A percentile compares a stretch with the other conserved stretches of the same genome.
These are phyloP conservation scores for Pseudomyrmex sp. DNA, from an alignment of 1,140 invertebrate species.

Conservation along the genomic window DNA sequence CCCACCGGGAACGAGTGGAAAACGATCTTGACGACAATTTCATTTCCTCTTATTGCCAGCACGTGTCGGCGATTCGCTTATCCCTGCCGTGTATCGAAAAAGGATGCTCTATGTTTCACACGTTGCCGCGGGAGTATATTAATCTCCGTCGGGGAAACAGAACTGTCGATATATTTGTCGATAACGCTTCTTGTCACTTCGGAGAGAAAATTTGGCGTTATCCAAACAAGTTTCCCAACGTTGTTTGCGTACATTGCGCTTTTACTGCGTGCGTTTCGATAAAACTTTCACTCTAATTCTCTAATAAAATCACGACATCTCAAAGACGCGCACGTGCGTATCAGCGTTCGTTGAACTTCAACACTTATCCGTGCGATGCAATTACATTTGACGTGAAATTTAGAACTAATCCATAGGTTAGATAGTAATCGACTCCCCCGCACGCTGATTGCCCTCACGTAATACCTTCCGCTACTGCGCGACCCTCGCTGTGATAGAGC, in stretches of 20 bases:
- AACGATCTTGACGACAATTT: slow-evolving; percentile 74
- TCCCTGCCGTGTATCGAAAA: slow-evolving; percentile 19
- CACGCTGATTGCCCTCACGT: slow-evolving; percentile 46
- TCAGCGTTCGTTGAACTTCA: not conserved
- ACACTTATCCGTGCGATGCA: slow-evolving; percentile 13
- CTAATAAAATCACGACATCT: not conserved
- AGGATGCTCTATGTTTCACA: slow-evolving; percentile 35
- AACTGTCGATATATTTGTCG: slow-evolving; percentile 56
- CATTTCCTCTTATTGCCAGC: slow-evolving; percentile 71
- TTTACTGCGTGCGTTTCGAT: not conserved
- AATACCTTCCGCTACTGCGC: slow-evolving; percentile 49
- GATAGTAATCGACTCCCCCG: slow-evolving; percentile 39
- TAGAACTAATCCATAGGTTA: slow-evolving; percentile 38
- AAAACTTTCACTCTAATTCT: not conserved
- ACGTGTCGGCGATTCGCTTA: slow-evolving; percentile 64
- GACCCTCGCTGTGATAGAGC: slow-evolving; percentile 14
- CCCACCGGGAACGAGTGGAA: slow-evolving; percentile 20
- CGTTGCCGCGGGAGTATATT: slow-evolving; percentile 44
- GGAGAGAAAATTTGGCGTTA: not conserved
- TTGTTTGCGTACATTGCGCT: not conserved
- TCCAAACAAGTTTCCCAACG: not conserved
- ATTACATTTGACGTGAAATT: slow-evolving; percentile 46
- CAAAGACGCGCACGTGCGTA: no score
- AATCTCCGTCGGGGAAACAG: slow-evolving; percentile 47
- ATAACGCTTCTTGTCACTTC: slow-evolving; percentile 35